Percentiles rank a stretch among this genome's conserved stretches.
Evolutionary conservation across 2,888 invertebrate genomes (phyloP).

Genomic region (Suillia variegata): DNA sequence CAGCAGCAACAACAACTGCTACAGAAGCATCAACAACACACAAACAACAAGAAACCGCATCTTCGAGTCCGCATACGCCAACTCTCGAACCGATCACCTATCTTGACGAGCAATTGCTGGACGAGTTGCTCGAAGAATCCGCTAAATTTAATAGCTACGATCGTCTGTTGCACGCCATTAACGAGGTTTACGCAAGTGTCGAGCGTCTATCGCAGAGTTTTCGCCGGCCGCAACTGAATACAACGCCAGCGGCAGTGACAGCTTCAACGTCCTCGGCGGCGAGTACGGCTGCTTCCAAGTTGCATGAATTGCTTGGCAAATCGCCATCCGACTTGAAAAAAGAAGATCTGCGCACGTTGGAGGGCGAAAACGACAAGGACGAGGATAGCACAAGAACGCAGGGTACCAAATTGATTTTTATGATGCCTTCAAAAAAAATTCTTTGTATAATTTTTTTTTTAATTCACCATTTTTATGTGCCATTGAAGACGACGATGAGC

Average conservation of each 20-base stretch:
- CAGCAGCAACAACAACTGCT: conserved; percentile 15
- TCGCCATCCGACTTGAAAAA: conserved; percentile 69
- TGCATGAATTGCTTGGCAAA: conserved; percentile 64
- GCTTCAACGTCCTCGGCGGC: conserved; percentile 2
- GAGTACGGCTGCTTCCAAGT: conserved; percentile 51
- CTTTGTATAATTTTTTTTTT: no score
- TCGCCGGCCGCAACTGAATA: conserved; percentile 56
- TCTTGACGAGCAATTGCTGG: conserved; percentile 77
- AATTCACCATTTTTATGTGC: no score
- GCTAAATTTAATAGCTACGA: conserved; percentile 71
- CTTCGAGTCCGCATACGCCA: conserved; percentile 36
- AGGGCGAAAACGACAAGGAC: conserved; percentile 86
- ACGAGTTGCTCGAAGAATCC: conserved; percentile 77
- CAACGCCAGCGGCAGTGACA: background rate
- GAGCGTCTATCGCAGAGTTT: conserved; percentile 78
- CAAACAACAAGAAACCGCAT: background rate
- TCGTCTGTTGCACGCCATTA: conserved; percentile 75
- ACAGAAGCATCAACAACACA: conserved; percentile 9
- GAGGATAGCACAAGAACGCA: conserved; percentile 70
- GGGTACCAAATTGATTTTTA: background rate
- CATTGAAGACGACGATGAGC: no score
- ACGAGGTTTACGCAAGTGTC: conserved; percentile 75
- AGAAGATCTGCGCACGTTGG: conserved; percentile 74
- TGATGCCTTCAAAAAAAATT: background rate
- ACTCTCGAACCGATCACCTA: conserved; percentile 53